phyloP scores from a whole-genome alignment of 2,888 invertebrate species.

The Drosophila pseudotakahashii region DNA sequence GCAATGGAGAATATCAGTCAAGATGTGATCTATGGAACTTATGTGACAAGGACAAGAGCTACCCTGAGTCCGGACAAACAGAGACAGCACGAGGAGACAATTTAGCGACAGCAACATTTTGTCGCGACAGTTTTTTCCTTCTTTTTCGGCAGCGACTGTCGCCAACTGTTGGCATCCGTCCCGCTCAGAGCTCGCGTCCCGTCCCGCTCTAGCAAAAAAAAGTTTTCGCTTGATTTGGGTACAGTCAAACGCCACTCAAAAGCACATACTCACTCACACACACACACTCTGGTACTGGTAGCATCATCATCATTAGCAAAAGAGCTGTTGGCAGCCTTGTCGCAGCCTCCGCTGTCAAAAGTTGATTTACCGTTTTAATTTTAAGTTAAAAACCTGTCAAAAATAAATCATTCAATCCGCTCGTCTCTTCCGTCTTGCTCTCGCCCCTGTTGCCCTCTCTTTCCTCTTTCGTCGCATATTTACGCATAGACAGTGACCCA shows the following conservation, averaged over 20 bases:
- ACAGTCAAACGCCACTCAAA: slow-evolving; percentile 57
- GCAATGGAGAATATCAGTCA: slow-evolving; percentile 21
- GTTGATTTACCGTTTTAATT: slow-evolving; percentile 84
- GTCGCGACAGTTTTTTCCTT: slow-evolving; percentile 61
- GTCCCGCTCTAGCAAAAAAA: slow-evolving; percentile 24
- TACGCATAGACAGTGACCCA: slow-evolving; percentile 72
- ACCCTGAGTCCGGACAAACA: slow-evolving; percentile 34
- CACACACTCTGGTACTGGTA: slow-evolving; percentile 41
- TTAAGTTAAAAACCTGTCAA: slow-evolving; percentile 84
- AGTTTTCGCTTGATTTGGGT: slow-evolving; percentile 74
- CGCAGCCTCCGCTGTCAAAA: slow-evolving; percentile 79
- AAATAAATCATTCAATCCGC: slow-evolving; percentile 83
- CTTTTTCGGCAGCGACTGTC: slow-evolving; percentile 66
- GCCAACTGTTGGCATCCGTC: slow-evolving; percentile 68
- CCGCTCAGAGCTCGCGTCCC: slow-evolving; percentile 17
- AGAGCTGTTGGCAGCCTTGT: slow-evolving; percentile 72
- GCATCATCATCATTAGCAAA: slow-evolving; percentile 72
- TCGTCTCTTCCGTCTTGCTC: slow-evolving; percentile 37
- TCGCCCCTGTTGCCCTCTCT: slow-evolving; percentile 9
- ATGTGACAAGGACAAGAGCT: slow-evolving; percentile 40
- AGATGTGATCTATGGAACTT: slow-evolving; percentile 23
- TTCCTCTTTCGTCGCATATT: slow-evolving; percentile 27
- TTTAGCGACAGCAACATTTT: slow-evolving; percentile 69
- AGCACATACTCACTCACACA: slow-evolving; percentile 27
- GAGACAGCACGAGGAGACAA: slow-evolving; percentile 25